phyloP scores from a whole-genome alignment of 1,140 invertebrate genomes.

The Ceratina australensis region DNA sequence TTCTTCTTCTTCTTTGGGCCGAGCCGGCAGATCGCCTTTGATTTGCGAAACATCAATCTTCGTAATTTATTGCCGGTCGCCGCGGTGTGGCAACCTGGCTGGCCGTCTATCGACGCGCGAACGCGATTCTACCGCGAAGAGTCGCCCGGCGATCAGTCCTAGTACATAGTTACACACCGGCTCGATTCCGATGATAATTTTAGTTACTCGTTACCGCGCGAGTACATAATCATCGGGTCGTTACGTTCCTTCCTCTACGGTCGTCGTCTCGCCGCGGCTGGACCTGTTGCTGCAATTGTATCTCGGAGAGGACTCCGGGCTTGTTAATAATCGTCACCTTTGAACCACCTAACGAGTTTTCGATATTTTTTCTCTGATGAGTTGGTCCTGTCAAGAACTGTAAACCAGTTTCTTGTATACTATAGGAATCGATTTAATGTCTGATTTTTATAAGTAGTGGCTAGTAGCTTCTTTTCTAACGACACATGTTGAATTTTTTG shows the following conservation, averaged over 20 bases:
- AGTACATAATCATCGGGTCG: neutral
- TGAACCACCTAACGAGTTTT: slow-evolving; percentile 16
- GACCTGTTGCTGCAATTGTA: slow-evolving; percentile 32
- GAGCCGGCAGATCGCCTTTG: slow-evolving; percentile 57
- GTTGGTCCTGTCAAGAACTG: too few species aligned
- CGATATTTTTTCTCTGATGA: neutral
- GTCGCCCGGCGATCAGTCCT: neutral
- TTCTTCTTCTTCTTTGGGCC: slow-evolving; percentile 6
- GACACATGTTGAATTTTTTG: too few species aligned
- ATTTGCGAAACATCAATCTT: slow-evolving; percentile 68
- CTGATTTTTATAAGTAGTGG: too few species aligned
- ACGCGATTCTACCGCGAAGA: slow-evolving; percentile 41
- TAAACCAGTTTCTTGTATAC: too few species aligned
- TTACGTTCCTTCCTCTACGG: slow-evolving; percentile 1
- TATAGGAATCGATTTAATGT: too few species aligned
- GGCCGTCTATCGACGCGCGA: slow-evolving; percentile 40
- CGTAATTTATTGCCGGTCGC: slow-evolving; percentile 61
- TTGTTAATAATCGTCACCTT: neutral
- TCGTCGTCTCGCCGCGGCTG: neutral
- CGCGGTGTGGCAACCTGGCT: slow-evolving; percentile 43
- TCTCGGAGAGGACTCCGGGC: neutral
- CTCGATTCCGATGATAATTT: slow-evolving; percentile 24
- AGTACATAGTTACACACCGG: too few species aligned
- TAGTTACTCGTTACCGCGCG: slow-evolving; percentile 15
- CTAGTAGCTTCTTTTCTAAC: too few species aligned